Percentiles rank a stretch among this genome's conserved stretches.
phyloP scores from a whole-genome alignment of 1,140 invertebrate genomes.

The Doryteuthis pealeii region DNA sequence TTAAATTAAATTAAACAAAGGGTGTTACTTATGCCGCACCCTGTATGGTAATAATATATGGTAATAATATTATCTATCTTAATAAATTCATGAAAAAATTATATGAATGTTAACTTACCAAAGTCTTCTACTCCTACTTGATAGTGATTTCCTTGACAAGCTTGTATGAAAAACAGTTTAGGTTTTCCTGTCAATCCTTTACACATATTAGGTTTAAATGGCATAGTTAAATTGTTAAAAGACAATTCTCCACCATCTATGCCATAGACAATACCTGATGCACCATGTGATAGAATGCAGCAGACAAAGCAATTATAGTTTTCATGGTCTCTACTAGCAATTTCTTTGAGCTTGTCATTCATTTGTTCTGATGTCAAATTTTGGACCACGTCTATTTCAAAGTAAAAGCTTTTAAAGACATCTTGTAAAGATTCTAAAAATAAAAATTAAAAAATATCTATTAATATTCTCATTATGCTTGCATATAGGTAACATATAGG shows the following conservation, averaged over 20 bases:
- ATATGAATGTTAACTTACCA: no score
- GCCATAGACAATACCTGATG: constrained; percentile 37
- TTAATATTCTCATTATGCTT: no score
- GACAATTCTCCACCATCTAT: constrained; percentile 31
- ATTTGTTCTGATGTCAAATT: background rate
- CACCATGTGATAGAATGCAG: constrained; percentile 46
- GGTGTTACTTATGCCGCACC: no score
- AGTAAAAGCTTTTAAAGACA: background rate
- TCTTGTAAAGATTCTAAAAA: background rate
- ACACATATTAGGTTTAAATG: constrained; percentile 41
- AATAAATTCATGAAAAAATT: no score
- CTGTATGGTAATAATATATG: no score
- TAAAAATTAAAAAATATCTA: background rate
- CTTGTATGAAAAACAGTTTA: constrained; percentile 52
- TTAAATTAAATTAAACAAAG: no score
- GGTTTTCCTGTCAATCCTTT: constrained; percentile 39
- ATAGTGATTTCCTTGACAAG: constrained; percentile 42
- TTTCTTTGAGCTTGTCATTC: background rate
- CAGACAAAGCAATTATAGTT: constrained; percentile 34
- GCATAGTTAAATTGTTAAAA: constrained; percentile 36
- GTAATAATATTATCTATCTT: no score
- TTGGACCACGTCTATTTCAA: background rate
- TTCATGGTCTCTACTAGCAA: constrained; percentile 18
- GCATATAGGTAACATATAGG: no score
- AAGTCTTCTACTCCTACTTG: background rate